Evolutionary conservation across 2,113 vertebrate genomes (phyloP).

Genomic region (Psettodes erumei): DNA sequence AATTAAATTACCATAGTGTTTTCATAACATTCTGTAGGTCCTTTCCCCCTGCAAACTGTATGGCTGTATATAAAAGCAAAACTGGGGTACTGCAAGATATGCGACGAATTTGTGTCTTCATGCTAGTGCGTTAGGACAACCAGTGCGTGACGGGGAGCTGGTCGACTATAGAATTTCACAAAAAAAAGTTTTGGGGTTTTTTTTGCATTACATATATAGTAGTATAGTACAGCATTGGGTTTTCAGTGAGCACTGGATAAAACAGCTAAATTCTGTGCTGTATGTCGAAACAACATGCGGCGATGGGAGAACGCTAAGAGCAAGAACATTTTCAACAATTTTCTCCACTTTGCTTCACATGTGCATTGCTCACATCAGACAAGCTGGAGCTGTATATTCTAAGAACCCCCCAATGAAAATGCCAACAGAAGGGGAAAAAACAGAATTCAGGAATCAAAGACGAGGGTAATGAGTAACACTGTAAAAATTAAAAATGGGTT

Average conservation of each 20-base stretch:
- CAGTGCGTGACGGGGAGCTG: conserved; percentile 86
- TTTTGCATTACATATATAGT: neutral
- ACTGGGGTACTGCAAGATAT: neutral
- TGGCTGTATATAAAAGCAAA: no score
- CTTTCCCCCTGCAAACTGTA: neutral
- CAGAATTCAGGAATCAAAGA: no score
- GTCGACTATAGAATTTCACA: conserved; percentile 16
- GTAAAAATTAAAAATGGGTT: no score
- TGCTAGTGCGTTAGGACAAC: conserved; percentile 82
- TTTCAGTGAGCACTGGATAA: neutral
- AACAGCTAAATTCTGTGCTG: neutral
- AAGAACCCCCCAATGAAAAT: neutral
- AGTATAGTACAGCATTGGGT: neutral
- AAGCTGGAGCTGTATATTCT: neutral
- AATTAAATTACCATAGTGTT: conserved; percentile 36
- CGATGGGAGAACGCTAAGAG: neutral
- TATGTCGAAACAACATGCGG: neutral
- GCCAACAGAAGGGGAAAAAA: no score
- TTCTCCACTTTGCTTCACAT: no score
- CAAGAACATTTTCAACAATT: neutral
- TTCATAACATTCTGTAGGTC: conserved; percentile 17
- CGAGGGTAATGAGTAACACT: no score
- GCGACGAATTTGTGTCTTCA: neutral
- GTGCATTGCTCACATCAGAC: no score
- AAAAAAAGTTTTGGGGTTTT: neutral